Conservation (phyloP, 2,888 invertebrate species). For the Eubasilissa splendida region DNA sequence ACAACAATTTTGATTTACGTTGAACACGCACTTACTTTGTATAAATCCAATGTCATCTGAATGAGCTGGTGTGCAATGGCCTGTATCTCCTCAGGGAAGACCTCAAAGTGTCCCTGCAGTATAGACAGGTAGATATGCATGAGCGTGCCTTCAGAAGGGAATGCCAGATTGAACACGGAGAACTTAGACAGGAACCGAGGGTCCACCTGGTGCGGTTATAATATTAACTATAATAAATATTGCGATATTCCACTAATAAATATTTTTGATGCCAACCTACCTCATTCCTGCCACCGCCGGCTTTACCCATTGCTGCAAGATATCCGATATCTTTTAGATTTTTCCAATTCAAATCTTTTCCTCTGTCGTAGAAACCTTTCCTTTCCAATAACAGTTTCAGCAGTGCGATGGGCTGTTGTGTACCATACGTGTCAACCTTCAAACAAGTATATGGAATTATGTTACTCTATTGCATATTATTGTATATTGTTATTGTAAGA, state of each 20-base stretch:
- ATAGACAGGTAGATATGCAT: slow-evolving; percentile 88
- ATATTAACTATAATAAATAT: neutral
- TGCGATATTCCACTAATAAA: neutral
- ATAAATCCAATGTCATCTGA: slow-evolving; percentile 85
- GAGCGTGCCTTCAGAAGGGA: slow-evolving; percentile 85
- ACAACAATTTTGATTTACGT: too few species aligned
- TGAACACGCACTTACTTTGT: slow-evolving; percentile 73
- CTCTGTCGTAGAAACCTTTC: slow-evolving; percentile 91
- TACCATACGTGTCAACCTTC: slow-evolving; percentile 85
- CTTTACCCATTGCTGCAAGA: slow-evolving; percentile 88
- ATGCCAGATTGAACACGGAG: slow-evolving; percentile 88
- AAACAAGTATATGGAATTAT: too few species aligned
- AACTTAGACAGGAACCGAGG: slow-evolving; percentile 94
- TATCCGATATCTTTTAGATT: slow-evolving; percentile 87
- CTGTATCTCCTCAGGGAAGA: slow-evolving; percentile 79
- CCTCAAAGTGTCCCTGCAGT: slow-evolving; percentile 81
- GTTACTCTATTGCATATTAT: too few species aligned
- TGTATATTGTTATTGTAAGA: too few species aligned
- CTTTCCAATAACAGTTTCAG: slow-evolving; percentile 92
- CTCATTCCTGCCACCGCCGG: slow-evolving; percentile 91
- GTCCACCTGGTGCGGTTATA: slow-evolving; percentile 75
- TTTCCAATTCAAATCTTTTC: slow-evolving; percentile 93
- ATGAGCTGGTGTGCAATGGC: slow-evolving; percentile 79
- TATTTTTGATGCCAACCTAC: slow-evolving; percentile 60
- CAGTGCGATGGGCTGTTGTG: slow-evolving; percentile 94